Conservation (phyloP, 2,113 vertebrate genomes). For the Bungarus multicinctus region DNA sequence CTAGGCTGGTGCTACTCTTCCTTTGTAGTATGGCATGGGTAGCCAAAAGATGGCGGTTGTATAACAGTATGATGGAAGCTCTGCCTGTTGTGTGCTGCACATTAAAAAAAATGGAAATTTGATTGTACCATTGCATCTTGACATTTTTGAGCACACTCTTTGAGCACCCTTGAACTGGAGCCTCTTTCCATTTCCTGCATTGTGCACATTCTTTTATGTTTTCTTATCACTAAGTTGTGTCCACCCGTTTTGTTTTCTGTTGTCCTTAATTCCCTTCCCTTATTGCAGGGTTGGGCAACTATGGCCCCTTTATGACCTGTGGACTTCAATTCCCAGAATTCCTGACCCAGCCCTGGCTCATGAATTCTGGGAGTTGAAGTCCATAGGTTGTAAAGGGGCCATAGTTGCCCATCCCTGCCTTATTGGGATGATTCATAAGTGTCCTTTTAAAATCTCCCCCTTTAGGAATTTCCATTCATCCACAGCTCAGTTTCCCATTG, state of each 20-base stretch:
- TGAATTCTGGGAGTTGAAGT: neutral
- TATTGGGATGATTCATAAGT: neutral
- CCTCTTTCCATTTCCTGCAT: neutral
- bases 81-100: neutral
- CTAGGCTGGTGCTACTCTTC: neutral
- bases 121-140: neutral
- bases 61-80: neutral
- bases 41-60: neutral
- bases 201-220: neutral
- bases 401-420: neutral
- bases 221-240: neutral
- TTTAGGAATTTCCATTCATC: neutral
- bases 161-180: neutral
- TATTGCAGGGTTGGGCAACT: neutral
- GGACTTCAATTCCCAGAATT: neutral
- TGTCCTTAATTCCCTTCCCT: neutral
- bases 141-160: neutral
- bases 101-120: neutral
- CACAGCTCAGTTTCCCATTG: neutral
- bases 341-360: neutral
- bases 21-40: neutral
- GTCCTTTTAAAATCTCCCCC: neutral
- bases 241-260: neutral
- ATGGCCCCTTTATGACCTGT: neutral
- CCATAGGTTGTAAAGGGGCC: neutral